Percentiles rank a stretch among this genome's conserved stretches.
Evolutionary conservation across 2,113 vertebrate genomes (phyloP).

Genomic region (Passer montanus): DNA sequence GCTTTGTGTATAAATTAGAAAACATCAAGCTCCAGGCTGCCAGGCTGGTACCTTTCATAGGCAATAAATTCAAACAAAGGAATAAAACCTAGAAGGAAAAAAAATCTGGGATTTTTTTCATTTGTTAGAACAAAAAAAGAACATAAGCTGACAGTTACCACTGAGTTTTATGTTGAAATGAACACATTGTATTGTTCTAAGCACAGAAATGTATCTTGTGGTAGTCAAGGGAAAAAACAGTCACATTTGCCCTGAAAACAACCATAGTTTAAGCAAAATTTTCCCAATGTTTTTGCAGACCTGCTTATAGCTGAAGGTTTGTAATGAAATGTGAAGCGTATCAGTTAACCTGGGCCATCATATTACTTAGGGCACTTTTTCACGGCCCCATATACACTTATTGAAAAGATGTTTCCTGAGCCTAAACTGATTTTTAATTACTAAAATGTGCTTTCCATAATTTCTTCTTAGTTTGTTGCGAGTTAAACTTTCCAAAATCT

Average conservation of each 20-base stretch:
- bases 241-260: not conserved
- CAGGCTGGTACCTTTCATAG: conserved; percentile 9
- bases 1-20: conserved; percentile 36
- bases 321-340: not conserved
- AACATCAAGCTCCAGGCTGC: not conserved
- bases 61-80: conserved; percentile 20
- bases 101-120: not conserved
- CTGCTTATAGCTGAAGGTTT: not conserved
- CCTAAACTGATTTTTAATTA: not conserved
- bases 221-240: not conserved
- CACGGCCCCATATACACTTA: not conserved
- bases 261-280: not conserved
- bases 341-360: not conserved
- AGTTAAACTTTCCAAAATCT: not conserved
- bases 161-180: not conserved
- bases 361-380: not conserved
- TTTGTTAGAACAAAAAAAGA: not conserved
- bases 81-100: not conserved
- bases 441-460: not conserved
- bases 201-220: not conserved
- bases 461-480: not conserved
- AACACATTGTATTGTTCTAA: not conserved
- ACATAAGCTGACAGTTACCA: not conserved
- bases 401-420: not conserved
- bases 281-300: not conserved